Conservation (phyloP, 2,797 vertebrate species). For the Corythornis leucogaster region DNA sequence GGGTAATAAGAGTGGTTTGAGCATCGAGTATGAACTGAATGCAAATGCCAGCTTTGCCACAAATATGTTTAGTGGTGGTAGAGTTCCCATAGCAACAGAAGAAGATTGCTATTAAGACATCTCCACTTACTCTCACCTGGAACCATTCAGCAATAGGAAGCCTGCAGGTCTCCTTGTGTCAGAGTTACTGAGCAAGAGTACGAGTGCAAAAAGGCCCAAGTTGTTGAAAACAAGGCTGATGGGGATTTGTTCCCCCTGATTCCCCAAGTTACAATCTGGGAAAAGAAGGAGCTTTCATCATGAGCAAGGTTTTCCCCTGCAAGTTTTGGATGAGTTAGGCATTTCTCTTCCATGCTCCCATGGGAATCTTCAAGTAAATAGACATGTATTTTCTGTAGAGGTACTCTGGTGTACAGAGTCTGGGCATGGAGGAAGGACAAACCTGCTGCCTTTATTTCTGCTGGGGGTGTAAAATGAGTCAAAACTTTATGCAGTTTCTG, state of each 20-base stretch:
- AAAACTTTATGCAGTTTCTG: background rate
- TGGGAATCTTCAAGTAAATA: conserved; percentile 21
- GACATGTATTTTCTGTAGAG: background rate
- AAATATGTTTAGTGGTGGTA: background rate
- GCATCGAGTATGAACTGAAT: background rate
- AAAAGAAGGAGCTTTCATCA: background rate
- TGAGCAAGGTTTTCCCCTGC: background rate
- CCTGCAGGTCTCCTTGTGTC: background rate
- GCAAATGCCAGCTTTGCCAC: background rate
- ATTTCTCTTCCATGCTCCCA: background rate
- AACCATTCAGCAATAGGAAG: background rate
- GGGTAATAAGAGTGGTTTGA: background rate
- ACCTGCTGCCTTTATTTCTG: conserved; percentile 63
- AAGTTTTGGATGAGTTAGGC: background rate
- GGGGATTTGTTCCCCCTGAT: background rate
- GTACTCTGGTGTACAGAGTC: background rate
- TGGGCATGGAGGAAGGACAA: conserved; percentile 18
- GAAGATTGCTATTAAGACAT: background rate
- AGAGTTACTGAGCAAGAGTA: background rate
- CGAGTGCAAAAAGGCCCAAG: background rate
- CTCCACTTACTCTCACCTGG: conserved; percentile 18
- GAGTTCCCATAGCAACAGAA: background rate
- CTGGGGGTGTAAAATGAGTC: conserved; percentile 29
- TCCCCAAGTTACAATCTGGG: conserved; percentile 4
- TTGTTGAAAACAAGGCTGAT: background rate